Evolutionary conservation across 2,797 vertebrate species (phyloP).

Genomic region (Babyrousa celebensis): DNA sequence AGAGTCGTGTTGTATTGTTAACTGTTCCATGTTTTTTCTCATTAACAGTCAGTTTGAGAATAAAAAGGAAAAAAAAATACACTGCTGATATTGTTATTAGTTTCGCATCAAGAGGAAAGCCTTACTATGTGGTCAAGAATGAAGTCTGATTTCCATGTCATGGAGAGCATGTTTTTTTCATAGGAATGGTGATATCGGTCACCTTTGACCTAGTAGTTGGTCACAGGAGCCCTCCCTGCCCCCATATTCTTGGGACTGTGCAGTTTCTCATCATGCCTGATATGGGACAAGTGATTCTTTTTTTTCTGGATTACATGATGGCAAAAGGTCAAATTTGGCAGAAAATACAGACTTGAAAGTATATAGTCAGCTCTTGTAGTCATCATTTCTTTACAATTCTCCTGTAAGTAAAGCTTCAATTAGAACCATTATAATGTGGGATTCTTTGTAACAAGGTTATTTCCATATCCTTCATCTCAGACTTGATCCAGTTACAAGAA

Average conservation of each 20-base stretch:
- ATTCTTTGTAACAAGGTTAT: slow-evolving; percentile 6
- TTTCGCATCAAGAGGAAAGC: slow-evolving; percentile 16
- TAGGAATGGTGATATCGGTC: neutral
- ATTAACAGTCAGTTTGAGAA: slow-evolving; percentile 54
- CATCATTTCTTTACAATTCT: slow-evolving; percentile 16
- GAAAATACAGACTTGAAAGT: neutral
- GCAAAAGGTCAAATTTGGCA: neutral
- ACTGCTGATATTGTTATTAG: neutral
- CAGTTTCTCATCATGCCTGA: neutral
- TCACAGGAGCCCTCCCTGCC: neutral
- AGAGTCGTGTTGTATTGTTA: neutral
- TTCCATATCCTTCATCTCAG: neutral
- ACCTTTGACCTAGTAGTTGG: neutral
- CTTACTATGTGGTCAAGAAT: neutral
- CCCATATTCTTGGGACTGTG: neutral
- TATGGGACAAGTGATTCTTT: neutral
- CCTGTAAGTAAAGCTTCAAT: neutral
- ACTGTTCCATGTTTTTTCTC: neutral
- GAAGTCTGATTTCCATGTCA: neutral
- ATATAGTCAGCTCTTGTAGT: neutral
- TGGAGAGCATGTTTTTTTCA: neutral
- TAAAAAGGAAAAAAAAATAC: slow-evolving; percentile 17
- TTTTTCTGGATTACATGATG: slow-evolving; percentile 25
- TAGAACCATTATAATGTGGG: neutral
- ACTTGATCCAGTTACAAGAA: neutral